phyloP scores from a whole-genome alignment of 2,797 vertebrate species.

The Mus spretus region DNA sequence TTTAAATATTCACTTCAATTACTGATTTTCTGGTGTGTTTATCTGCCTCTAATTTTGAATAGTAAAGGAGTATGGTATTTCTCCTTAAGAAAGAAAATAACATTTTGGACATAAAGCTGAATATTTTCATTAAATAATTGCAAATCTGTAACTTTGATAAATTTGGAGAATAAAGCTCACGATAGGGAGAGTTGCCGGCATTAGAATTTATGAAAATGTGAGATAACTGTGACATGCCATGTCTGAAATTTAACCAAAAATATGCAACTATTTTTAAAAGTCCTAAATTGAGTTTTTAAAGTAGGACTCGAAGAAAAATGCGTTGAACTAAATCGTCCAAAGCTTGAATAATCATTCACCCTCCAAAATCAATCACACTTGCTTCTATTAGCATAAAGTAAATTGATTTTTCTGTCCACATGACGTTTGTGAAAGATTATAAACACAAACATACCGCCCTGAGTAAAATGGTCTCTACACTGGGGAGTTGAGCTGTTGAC shows the following conservation, averaged over 20 bases:
- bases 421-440: conserved; percentile 66
- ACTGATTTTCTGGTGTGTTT: neutral
- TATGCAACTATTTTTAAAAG: conserved; percentile 38
- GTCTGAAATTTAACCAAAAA: conserved; percentile 50
- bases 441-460: conserved; percentile 45
- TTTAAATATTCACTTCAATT: conserved; percentile 17
- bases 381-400: conserved; percentile 81
- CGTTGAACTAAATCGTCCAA: conserved; percentile 74
- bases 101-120: conserved; percentile 39
- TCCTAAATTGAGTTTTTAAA: conserved; percentile 21
- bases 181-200: conserved; percentile 61
- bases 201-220: conserved; percentile 74
- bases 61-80: neutral
- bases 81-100: neutral
- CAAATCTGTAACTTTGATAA: neutral
- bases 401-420: conserved; percentile 80
- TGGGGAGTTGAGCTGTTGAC: conserved; percentile 71
- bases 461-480: conserved; percentile 83
- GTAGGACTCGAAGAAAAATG: neutral
- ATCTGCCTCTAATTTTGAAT: neutral
- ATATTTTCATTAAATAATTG: conserved; percentile 56
- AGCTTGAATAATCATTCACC: conserved; percentile 80
- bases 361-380: conserved; percentile 82
- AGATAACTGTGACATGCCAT: conserved; percentile 70
- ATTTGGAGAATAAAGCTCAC: fast-evolving